Evolutionary conservation across 2,113 vertebrate species (phyloP).

Genomic region (Corvus hawaiiensis): DNA sequence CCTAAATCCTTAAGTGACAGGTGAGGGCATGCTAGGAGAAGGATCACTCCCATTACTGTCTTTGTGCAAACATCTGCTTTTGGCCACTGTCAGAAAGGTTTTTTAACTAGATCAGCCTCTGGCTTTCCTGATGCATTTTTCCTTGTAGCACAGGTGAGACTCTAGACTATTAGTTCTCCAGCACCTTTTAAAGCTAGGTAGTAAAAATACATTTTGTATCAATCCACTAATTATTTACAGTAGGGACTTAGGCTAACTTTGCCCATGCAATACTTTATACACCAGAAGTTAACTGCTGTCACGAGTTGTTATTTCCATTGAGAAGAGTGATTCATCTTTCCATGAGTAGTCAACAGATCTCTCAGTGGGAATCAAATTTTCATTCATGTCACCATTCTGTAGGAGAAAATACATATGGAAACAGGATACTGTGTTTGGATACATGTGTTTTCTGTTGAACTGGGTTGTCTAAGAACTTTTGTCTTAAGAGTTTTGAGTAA

Average conservation of each 20-base stretch:
- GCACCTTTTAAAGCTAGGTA: neutral
- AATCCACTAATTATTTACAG: slow-evolving; percentile 42
- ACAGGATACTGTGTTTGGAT: neutral
- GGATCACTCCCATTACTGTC: neutral
- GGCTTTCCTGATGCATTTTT: neutral
- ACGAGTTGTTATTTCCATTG: slow-evolving; percentile 62
- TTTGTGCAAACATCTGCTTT: neutral
- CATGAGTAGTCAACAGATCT: slow-evolving; percentile 22
- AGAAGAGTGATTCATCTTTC: slow-evolving; percentile 68
- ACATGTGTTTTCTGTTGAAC: slow-evolving; percentile 28
- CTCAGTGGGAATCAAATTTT: slow-evolving; percentile 59
- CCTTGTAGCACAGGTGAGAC: neutral
- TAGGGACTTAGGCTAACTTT: slow-evolving; percentile 4
- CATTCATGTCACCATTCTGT: slow-evolving; percentile 52
- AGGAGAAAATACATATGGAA: slow-evolving; percentile 22
- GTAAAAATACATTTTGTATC: slow-evolving; percentile 47
- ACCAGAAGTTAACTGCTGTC: slow-evolving; percentile 47
- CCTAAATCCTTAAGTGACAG: neutral
- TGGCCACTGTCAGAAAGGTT: neutral
- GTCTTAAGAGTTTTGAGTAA: neutral
- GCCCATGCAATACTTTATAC: neutral
- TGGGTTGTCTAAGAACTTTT: neutral
- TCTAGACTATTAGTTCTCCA: neutral
- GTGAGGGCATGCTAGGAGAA: neutral
- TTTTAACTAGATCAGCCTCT: neutral